Percentiles rank a stretch among this genome's conserved stretches.
Evolutionary conservation across 2,113 vertebrate genomes (phyloP).

Genomic region (Anolis sagrei): DNA sequence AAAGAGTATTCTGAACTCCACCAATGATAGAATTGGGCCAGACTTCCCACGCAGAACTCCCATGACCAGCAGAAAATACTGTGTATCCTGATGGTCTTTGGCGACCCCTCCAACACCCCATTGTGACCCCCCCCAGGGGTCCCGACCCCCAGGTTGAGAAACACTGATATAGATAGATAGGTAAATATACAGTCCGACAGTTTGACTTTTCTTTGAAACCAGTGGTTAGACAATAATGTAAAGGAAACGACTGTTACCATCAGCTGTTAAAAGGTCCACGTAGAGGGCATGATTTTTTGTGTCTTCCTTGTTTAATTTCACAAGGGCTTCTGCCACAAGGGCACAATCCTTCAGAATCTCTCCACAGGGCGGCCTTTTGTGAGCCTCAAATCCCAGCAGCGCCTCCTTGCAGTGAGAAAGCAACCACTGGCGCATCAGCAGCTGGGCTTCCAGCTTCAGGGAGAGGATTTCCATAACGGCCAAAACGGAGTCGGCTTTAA

Average conservation of each 20-base stretch:
- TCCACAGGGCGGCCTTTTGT: conserved; percentile 55
- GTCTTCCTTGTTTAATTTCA: conserved; percentile 74
- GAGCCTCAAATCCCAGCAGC: conserved; percentile 67
- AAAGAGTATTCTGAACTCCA: too few relatives aligned
- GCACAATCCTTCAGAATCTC: conserved; percentile 77
- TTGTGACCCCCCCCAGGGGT: too few relatives aligned
- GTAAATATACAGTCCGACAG: too few relatives aligned
- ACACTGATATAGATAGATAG: too few relatives aligned
- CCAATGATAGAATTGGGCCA: too few relatives aligned
- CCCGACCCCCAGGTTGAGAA: too few relatives aligned
- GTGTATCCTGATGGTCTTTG: too few relatives aligned
- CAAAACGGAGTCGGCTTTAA: conserved; percentile 75
- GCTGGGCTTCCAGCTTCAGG: conserved; percentile 81
- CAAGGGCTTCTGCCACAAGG: conserved; percentile 74
- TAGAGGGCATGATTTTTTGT: conserved; percentile 83
- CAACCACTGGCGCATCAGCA: conserved; percentile 83
- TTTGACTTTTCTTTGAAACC: too few relatives aligned
- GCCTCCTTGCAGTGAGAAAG: conserved; percentile 76
- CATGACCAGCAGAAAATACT: too few relatives aligned
- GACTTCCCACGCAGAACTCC: too few relatives aligned
- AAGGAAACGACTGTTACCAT: conserved; percentile 72
- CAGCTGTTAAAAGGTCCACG: conserved; percentile 80
- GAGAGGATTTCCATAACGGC: conserved; percentile 82
- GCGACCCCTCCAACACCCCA: too few relatives aligned
- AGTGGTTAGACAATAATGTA: too few relatives aligned